Conservation (phyloP, 2,797 vertebrate species). For the Gymnoscopelus braueri region DNA sequence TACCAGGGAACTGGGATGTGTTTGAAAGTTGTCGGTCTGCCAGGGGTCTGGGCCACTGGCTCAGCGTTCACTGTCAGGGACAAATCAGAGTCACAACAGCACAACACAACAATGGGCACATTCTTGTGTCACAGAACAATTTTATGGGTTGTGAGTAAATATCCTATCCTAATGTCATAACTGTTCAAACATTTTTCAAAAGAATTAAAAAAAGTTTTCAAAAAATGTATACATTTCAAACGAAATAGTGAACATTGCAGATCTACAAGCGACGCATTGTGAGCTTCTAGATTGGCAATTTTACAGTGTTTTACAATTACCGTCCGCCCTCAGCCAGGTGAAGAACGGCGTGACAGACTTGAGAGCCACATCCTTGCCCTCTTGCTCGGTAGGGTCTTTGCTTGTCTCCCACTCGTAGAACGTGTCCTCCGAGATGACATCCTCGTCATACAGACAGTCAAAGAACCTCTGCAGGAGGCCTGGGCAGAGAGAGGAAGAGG, state of each 20-base stretch:
- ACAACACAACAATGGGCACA: background rate
- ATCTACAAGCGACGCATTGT: too few relatives aligned
- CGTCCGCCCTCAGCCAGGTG: constrained; percentile 97
- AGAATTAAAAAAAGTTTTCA: too few relatives aligned
- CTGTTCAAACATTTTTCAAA: too few relatives aligned
- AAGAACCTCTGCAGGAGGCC: constrained; percentile 98
- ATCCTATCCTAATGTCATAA: too few relatives aligned
- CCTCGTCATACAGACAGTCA: constrained; percentile 97
- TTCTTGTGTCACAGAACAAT: too few relatives aligned
- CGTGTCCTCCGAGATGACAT: constrained; percentile 97
- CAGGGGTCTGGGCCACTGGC: constrained; percentile 76
- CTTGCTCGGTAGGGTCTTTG: constrained; percentile 94
- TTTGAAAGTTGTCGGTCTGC: constrained; percentile 81
- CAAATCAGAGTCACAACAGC: too few relatives aligned
- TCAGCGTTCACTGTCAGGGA: constrained; percentile 85
- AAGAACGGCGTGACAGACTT: constrained; percentile 97
- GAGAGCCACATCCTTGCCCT: constrained; percentile 93
- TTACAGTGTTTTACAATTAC: too few relatives aligned
- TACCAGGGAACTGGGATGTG: too few relatives aligned
- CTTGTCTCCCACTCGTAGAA: constrained; percentile 98
- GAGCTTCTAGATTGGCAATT: constrained; percentile 52
- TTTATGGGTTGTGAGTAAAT: too few relatives aligned
- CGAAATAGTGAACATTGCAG: too few relatives aligned
- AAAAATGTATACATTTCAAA: too few relatives aligned
- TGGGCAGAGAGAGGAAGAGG: constrained; percentile 56